phyloP scores from a whole-genome alignment of 1,140 invertebrate genomes.

The Sarcophaga bullata region DNA sequence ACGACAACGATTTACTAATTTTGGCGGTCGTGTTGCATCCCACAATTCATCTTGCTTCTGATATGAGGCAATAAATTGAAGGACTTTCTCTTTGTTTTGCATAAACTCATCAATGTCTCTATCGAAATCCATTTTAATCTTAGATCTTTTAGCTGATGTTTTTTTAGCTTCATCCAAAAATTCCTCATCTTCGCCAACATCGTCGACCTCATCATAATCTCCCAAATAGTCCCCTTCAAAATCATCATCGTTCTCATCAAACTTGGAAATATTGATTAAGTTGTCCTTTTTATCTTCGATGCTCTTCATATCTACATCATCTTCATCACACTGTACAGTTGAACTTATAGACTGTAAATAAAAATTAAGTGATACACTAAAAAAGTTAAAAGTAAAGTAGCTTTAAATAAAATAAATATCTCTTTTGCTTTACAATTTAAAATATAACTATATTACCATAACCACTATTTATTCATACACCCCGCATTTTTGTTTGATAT shows the following conservation, averaged over 20 bases:
- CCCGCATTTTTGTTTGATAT: no score
- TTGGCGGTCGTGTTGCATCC: conserved; percentile 29
- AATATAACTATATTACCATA: no score
- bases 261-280: neutral
- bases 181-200: neutral
- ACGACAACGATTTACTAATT: conserved; percentile 34
- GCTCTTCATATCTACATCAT: neutral
- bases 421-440: no score
- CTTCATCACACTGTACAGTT: neutral
- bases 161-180: conserved; percentile 1
- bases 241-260: neutral
- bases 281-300: neutral
- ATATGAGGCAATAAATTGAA: neutral
- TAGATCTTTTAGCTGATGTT: conserved; percentile 19
- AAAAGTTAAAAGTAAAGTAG: neutral
- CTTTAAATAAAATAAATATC: no score
- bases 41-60: conserved; percentile 30
- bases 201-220: neutral
- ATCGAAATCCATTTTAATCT: conserved; percentile 20
- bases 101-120: conserved; percentile 28
- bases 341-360: neutral
- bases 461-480: no score
- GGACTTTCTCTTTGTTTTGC: neutral
- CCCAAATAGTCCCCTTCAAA: neutral
- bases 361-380: neutral